Evolutionary conservation across 2,888 invertebrate species (phyloP).

Genomic region (Pardosa pseudoannulata): DNA sequence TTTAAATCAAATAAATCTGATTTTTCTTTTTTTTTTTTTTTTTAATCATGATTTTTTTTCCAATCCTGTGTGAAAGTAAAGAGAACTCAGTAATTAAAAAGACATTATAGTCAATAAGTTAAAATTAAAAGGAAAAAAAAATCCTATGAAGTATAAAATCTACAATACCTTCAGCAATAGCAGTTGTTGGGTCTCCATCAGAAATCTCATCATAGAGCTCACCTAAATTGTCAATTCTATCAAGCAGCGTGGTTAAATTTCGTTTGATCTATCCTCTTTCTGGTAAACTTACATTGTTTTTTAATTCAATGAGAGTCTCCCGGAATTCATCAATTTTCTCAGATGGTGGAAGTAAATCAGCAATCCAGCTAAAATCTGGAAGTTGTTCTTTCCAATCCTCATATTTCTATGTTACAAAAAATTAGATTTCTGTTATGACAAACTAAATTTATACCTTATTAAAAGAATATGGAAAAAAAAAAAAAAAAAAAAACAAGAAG

Average conservation of each 20-base stretch:
- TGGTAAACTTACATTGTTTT: conserved; percentile 79
- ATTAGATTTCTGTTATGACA: conserved; percentile 64
- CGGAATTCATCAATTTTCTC: conserved; percentile 88
- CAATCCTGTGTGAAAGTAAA: too few relatives aligned
- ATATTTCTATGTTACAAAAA: conserved; percentile 87
- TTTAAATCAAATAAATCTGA: too few relatives aligned
- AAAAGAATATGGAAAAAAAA: not conserved
- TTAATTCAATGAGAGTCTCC: conserved; percentile 84
- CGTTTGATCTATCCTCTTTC: conserved; percentile 74
- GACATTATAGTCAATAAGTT: too few relatives aligned
- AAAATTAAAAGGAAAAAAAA: too few relatives aligned
- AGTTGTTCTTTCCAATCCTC: conserved; percentile 95
- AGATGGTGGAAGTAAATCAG: conserved; percentile 88
- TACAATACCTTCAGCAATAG: conserved; percentile 61
- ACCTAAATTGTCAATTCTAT: conserved; percentile 70
- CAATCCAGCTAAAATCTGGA: conserved; percentile 93
- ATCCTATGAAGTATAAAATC: too few relatives aligned
- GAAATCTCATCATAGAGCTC: conserved; percentile 73
- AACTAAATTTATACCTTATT: not conserved
- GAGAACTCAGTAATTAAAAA: too few relatives aligned
- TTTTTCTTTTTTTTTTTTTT: too few relatives aligned
- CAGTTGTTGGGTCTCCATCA: conserved; percentile 65
- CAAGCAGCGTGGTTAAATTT: conserved; percentile 63
- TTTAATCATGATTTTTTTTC: too few relatives aligned
- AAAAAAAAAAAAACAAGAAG: too few relatives aligned